Percentiles rank a stretch among this genome's conserved stretches.
phyloP scores from a whole-genome alignment of 2,113 vertebrate genomes.

The Zootoca vivipara region DNA sequence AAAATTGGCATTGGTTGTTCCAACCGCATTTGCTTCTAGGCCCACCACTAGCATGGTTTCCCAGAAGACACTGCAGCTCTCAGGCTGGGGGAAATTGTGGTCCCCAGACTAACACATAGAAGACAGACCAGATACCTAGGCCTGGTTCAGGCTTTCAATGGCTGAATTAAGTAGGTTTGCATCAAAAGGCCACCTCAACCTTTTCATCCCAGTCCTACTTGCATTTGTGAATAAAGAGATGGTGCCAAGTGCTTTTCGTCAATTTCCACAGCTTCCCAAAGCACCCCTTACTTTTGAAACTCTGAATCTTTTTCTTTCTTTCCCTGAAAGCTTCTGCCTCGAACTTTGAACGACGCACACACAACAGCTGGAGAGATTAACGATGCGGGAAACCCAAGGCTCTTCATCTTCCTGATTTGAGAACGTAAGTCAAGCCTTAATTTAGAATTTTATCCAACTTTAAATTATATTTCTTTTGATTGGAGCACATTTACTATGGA shows the following conservation, averaged over 20 bases:
- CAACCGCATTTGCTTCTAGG: no score
- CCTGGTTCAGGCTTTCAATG: not conserved
- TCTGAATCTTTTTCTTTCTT: not conserved
- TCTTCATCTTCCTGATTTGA: conserved; percentile 45
- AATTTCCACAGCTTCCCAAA: not conserved
- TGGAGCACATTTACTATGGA: conserved; percentile 45
- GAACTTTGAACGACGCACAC: not conserved
- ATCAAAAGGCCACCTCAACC: not conserved
- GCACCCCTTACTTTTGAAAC: not conserved
- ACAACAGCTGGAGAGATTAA: conserved; percentile 18
- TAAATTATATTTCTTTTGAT: conserved; percentile 45
- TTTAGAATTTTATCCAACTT: conserved; percentile 41
- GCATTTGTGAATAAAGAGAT: not conserved
- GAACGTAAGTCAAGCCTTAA: conserved; percentile 44
- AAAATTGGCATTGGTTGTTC: no score
- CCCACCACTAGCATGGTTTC: no score
- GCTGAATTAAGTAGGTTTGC: not conserved
- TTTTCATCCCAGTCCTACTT: not conserved
- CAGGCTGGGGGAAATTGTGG: not conserved
- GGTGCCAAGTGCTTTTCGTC: not conserved
- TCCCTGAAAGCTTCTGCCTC: conserved; percentile 18
- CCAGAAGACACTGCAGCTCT: no score
- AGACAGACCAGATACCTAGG: not conserved
- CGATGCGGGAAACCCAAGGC: conserved; percentile 41
- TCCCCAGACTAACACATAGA: not conserved